Evolutionary conservation across 92 coral and sea anemone genomes (phyloP).

Genomic region (Actinernus sp.): DNA sequence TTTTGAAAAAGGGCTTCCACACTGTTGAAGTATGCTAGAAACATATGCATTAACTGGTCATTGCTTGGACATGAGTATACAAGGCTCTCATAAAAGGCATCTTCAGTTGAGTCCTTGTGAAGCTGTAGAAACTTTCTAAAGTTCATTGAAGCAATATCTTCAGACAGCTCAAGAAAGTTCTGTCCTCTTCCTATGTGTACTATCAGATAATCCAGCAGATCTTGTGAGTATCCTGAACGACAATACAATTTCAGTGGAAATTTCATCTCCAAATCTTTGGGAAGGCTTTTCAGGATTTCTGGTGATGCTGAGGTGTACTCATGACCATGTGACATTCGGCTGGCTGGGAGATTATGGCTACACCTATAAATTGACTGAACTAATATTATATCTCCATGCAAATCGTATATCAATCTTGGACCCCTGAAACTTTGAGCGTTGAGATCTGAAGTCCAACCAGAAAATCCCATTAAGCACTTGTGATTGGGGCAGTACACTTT

Average conservation of each 20-base stretch:
- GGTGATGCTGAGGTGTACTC: conserved; percentile 54
- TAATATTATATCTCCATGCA: conserved; percentile 44
- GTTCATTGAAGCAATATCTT: conserved; percentile 42
- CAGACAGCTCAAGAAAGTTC: conserved; percentile 40
- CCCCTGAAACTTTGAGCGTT: conserved; percentile 30
- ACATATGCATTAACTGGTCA: conserved; percentile 57
- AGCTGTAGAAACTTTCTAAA: conserved; percentile 7
- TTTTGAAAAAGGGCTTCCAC: conserved; percentile 9
- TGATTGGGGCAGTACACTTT: conserved; percentile 52
- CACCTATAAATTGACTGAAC: conserved; percentile 65
- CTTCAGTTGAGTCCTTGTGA: not conserved
- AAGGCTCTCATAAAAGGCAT: conserved; percentile 16
- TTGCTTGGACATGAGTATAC: conserved; percentile 50
- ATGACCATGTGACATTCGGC: conserved; percentile 26
- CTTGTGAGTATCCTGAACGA: conserved; percentile 35
- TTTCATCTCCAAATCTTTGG: conserved; percentile 4
- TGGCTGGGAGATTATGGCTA: conserved; percentile 10
- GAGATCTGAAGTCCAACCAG: conserved; percentile 33
- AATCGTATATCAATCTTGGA: conserved; percentile 66
- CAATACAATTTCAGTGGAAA: conserved; percentile 41
- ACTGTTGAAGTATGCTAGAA: conserved; percentile 26
- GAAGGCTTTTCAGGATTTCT: conserved; percentile 31
- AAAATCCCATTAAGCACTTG: conserved; percentile 21
- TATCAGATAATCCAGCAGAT: conserved; percentile 33
- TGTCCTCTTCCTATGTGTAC: conserved; percentile 62